Percentiles rank a stretch among this genome's conserved stretches.
Conservation (phyloP, 2,888 invertebrate species). For the Phyto melanocephala region DNA sequence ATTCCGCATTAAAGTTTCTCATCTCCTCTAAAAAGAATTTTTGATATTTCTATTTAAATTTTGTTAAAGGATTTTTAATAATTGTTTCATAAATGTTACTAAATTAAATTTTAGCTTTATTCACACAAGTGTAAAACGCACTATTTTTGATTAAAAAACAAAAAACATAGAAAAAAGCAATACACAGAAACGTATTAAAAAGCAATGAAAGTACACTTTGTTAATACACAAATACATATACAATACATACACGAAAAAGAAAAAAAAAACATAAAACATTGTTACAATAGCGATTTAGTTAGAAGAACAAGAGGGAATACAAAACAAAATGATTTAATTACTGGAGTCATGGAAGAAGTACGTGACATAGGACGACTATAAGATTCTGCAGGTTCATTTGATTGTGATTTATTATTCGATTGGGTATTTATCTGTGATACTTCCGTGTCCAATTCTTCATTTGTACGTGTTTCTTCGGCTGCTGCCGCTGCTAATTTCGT, state of each 20-base stretch:
- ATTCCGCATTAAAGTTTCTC: too few relatives aligned
- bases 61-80: too few relatives aligned
- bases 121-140: too few relatives aligned
- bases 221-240: conserved; percentile 29
- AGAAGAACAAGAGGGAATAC: conserved; percentile 24
- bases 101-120: too few relatives aligned
- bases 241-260: conserved; percentile 24
- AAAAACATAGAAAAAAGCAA: conserved; percentile 42
- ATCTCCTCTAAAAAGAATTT: too few relatives aligned
- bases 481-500: conserved; percentile 42
- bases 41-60: too few relatives aligned
- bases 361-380: conserved; percentile 79
- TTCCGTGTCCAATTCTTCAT: conserved; percentile 79
- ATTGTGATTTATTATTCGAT: conserved; percentile 74
- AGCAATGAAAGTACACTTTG: conserved; percentile 51
- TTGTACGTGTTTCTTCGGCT: conserved; percentile 75
- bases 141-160: too few relatives aligned
- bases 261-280: conserved; percentile 26
- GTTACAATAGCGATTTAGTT: neutral
- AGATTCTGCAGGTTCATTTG: conserved; percentile 76
- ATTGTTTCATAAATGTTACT: too few relatives aligned
- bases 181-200: conserved; percentile 36
- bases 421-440: conserved; percentile 79
- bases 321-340: conserved; percentile 71
- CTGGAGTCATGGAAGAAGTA: conserved; percentile 79